Base-by-base conservation (phyloP, 1,140 invertebrate genomes). In the Drosophila jambulina region DNA sequence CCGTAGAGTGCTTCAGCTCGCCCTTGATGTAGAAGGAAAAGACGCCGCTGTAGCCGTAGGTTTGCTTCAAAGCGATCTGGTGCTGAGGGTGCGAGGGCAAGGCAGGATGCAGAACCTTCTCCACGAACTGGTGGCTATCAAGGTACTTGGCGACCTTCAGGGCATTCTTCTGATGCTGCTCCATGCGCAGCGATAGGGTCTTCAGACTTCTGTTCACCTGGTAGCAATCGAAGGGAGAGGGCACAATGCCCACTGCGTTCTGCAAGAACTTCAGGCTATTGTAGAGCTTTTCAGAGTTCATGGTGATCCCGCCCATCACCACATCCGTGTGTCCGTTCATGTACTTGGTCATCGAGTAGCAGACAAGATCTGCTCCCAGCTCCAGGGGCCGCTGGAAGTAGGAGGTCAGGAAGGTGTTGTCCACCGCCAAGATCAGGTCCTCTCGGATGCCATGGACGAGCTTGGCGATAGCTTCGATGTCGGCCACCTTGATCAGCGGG, bases 251-350 rank as follows among this genome's bases (percentile, higher is more conserved):
- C 93, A 97, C 95, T 2, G 97, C 97, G 92, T 99, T 98, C 95
- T 99, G 98, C 58, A 98, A 93, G 93, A 97, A 99, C 75, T 95
- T 94, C 15, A 99, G 91, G 91, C 94, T 95, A 27, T 96, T 91
- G 78, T 95, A 95, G 0, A 99, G 81, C 49, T 95, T 95, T 58
- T 97, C 95, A 84, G 95, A 94, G 75, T 96, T 98, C 5, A 96
- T 95, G 29, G 97, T 94, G 9, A 96, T 94, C 10, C 97, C 96
- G 6, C 99, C 99, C 99, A 99, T 99, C 2, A 99, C 96, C 46
- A 99, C 97, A 94, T 99, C 99, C 2, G 97, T 97, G 93, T 99
- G 99, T 0, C 99, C 99, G 93, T 99, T 99, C 95, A 99, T 98
- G 90, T 99, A 99, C 93, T 99, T 99, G 0, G 98, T 99, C 29